These are phyloP conservation scores for Syritta pipiens DNA, from an alignment of 2,888 invertebrate genomes.

Conservation along the genomic window DNA sequence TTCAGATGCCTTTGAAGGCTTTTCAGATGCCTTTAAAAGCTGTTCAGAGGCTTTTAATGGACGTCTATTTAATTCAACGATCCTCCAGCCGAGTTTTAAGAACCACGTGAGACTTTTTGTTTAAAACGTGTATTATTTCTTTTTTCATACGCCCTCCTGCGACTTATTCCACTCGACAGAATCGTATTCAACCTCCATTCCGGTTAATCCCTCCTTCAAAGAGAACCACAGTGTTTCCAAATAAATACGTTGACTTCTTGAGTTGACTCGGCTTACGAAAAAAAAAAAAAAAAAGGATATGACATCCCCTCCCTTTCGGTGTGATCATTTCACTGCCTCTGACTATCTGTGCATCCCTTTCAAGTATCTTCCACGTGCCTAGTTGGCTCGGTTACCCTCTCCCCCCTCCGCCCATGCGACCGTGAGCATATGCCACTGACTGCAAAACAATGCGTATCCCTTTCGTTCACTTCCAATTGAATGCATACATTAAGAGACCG, in stretches of 20 bases:
- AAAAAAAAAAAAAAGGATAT: constrained; percentile 20
- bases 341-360: constrained; percentile 46
- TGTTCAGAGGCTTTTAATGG: too few relatives aligned
- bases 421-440: constrained; percentile 63
- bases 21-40: too few relatives aligned
- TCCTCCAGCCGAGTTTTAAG: too few relatives aligned
- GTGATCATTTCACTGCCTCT: constrained; percentile 39
- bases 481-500: constrained; percentile 61
- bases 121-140: too few relatives aligned
- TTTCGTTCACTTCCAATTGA: constrained; percentile 60
- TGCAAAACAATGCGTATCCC: constrained; percentile 66
- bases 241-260: background rate
- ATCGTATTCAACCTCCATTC: constrained; percentile 38
- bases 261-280: too few relatives aligned
- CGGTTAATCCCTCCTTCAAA: constrained; percentile 9
- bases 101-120: too few relatives aligned
- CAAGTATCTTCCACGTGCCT: constrained; percentile 44
- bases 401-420: constrained; percentile 38
- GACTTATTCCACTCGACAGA: constrained; percentile 54
- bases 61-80: too few relatives aligned
- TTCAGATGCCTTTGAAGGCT: too few relatives aligned
- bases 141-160: too few relatives aligned
- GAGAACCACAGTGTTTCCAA: background rate
- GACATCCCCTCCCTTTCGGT: constrained; percentile 9
- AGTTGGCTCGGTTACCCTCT: constrained; percentile 8